Conservation (phyloP, 2,113 vertebrate species). For the Gambusia affinis region DNA sequence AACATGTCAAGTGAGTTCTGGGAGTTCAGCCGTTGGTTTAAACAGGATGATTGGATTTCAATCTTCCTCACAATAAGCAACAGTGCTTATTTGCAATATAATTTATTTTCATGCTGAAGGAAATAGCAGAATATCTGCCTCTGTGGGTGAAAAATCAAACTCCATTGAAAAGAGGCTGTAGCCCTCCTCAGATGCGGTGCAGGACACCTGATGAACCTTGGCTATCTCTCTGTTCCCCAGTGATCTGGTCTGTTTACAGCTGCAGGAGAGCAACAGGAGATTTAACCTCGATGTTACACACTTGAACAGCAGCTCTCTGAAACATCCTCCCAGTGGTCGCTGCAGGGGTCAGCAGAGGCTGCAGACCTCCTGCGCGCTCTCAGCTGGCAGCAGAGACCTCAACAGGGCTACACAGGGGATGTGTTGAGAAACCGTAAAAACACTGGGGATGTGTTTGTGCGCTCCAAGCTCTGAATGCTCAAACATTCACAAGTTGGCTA, state of each 20-base stretch:
- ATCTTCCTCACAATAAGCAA: slow-evolving; percentile 6
- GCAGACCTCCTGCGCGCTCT: slow-evolving; percentile 62
- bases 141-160: neutral
- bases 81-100: neutral
- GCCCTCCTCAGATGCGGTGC: slow-evolving; percentile 24
- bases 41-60: slow-evolving; percentile 9
- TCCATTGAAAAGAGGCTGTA: slow-evolving; percentile 12
- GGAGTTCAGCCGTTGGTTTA: slow-evolving; percentile 1
- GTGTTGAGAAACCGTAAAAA: slow-evolving; percentile 58
- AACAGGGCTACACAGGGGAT: slow-evolving; percentile 33
- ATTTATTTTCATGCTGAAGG: neutral
- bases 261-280: slow-evolving; percentile 49
- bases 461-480: slow-evolving; percentile 25
- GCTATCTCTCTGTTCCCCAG: slow-evolving; percentile 43
- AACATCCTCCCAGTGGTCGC: slow-evolving; percentile 48
- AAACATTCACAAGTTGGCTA: slow-evolving; percentile 65
- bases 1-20: slow-evolving; percentile 19
- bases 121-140: neutral
- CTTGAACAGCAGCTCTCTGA: slow-evolving; percentile 37
- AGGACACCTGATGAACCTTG: slow-evolving; percentile 43
- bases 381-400: slow-evolving; percentile 56
- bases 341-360: slow-evolving; percentile 56
- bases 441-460: slow-evolving; percentile 29
- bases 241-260: slow-evolving; percentile 48
- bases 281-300: slow-evolving; percentile 53